Base-by-base conservation (phyloP, 2,797 vertebrate genomes). In the Spatula versicolor region DNA sequence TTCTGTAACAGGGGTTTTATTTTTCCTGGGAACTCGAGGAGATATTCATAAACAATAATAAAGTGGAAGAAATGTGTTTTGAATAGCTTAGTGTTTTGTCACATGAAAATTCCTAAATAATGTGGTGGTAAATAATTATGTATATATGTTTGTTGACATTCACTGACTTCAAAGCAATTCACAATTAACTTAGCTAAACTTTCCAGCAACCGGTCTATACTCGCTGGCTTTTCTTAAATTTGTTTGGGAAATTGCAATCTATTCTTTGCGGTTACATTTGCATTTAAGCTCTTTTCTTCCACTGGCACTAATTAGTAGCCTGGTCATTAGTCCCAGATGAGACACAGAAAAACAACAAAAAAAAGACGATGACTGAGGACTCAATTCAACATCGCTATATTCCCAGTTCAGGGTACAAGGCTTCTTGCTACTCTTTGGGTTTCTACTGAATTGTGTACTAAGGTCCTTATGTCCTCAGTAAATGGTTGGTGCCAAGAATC, bases 131-230 rank as follows among this genome's bases (percentile, higher is more conserved):
- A 91, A 83, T 41, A 83, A 85, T 86, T 18, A 48, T 26, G 60
- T 41, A 9, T 62, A 12, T 59, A 15, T 41, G 64, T 80, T 88
- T 94, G 55, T 67, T 94, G 73, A 45, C 33, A 50, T 2, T 18
- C 43, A 26, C 39, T 1, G 75, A 33, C 81, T 94, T 95, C 86
- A 95, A 88, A 96, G 91, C 75, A 28, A 7, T 25, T 80, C 86
- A 4, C 60, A 28, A 22, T 13, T 45, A 26, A 14, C 52, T 73
- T 35, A n/a, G 28, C 41, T 28, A 4, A 68, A 43, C 75, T 64
- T 87, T 20, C 73, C 93, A 89, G 55, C 79, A 75, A 64, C 25
- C 37, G 13, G 58, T 71, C 66, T 87, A 54, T 33, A 55, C 45
- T 90, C 3, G 0, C n/a, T 79, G 83, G n/a, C 25, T 84, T 46